Percentiles rank a stretch among this genome's conserved stretches.
Conservation (phyloP, 2,797 vertebrate species). For the Gobio occitaniae region DNA sequence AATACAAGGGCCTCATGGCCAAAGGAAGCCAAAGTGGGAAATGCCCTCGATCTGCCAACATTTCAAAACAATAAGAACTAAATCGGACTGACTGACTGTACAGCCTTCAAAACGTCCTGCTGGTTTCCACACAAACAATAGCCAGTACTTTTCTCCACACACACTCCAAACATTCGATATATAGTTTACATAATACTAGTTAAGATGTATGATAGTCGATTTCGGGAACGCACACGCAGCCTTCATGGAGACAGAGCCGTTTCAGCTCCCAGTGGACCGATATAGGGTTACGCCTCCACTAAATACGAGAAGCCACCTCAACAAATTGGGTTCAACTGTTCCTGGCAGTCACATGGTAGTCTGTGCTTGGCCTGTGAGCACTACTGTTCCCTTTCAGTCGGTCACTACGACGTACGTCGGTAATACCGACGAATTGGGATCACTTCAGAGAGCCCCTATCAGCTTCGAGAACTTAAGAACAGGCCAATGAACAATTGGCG, state of each 20-base stretch:
- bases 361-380: conserved; percentile 16
- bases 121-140: conserved; percentile 31
- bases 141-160: neutral
- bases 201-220: neutral
- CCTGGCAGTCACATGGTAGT: conserved; percentile 27
- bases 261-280: neutral
- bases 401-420: no score
- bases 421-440: no score
- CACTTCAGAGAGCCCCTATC: no score
- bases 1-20: conserved; percentile 23
- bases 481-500: no score
- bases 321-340: conserved; percentile 13
- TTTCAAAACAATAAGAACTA: conserved; percentile 48
- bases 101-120: conserved; percentile 14
- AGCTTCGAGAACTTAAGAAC: no score
- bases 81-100: conserved; percentile 23
- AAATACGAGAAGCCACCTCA: conserved; percentile 21
- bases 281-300: conserved; percentile 14
- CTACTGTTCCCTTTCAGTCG: no score
- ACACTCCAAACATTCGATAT: conserved; percentile 2
- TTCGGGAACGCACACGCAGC: neutral
- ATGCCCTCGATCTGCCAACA: conserved; percentile 49
- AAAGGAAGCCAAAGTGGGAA: conserved; percentile 46
- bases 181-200: neutral
- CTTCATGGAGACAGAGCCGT: neutral